Base-by-base conservation (phyloP, 1,140 invertebrate genomes). In the Aplysia californica region DNA sequence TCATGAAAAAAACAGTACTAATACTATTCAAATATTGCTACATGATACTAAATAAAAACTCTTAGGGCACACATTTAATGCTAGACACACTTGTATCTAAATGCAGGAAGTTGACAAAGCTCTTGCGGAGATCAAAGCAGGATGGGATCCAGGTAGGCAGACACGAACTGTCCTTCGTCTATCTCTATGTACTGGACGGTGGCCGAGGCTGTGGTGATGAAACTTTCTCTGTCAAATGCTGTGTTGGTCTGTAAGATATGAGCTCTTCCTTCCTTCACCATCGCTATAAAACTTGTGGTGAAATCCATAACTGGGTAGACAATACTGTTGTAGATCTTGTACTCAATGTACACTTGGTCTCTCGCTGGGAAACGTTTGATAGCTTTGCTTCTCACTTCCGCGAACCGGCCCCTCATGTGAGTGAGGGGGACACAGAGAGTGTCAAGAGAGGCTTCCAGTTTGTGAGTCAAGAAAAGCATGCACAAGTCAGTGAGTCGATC, bases 321-420 rank as follows among this genome's bases (percentile, higher is more conserved):
- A 67, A 85, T 80, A 15, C 65, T 77, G 38, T 75, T 77, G 70
- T 81, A 86, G 20, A 87, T 59, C 68, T 84, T 85, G 68, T 87
- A 87, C 36, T 87, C 85, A n/a, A 85, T 79, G 29, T 82, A 82
- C 5, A 85, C 80, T 75, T 82, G 81, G 58, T 86, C 80, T 55
- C 81, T 81, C 1, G 75, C 50, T 29, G 74, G 66, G 61, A 79
- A 83, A 35, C 79, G 64, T 23, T 76, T 55, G 23, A 86, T 79
- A 21, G 78, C 75, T 38, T 75, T 75, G 64, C 71, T 61, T 69
- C 80, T 82, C 1, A 86, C 77, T 58, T 85, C 79, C 44, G 78
- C 80, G 55, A 87, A 81, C 15, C 74, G 77, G 31, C 72, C 67
- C 29, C 79, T 61, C 41, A 33, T 65, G 21, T 83, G 84, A 50